Percentiles rank a stretch among this genome's conserved stretches.
Evolutionary conservation across 2,113 vertebrate species (phyloP).

Genomic region (Gracilinanus agilis): DNA sequence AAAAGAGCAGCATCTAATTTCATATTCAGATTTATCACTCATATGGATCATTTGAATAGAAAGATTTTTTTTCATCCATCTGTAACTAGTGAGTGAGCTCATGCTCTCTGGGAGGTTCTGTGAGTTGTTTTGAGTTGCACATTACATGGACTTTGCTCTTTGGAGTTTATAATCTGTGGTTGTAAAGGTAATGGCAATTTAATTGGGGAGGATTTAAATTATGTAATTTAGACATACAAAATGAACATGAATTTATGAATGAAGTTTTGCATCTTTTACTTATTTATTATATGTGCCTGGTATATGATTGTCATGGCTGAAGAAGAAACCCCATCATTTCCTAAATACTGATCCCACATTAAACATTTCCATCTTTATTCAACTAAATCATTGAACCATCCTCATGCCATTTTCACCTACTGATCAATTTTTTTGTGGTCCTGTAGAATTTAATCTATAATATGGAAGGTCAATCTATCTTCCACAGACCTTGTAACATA

Average conservation of each 20-base stretch:
- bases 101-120: background rate
- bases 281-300: no score
- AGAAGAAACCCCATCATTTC: background rate
- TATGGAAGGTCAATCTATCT: background rate
- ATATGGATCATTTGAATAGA: background rate
- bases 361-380: background rate
- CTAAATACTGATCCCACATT: background rate
- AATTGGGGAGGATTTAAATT: background rate
- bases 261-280: no score
- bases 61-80: background rate
- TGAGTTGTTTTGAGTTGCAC: background rate
- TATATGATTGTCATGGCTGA: background rate
- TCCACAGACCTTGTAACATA: background rate
- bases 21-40: background rate
- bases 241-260: no score
- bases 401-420: background rate
- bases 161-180: background rate
- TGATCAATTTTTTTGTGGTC: background rate
- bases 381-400: background rate
- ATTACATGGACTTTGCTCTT: background rate
- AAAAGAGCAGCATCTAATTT: background rate
- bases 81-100: background rate
- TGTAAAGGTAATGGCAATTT: background rate
- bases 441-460: background rate
- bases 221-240: background rate